phyloP scores from a whole-genome alignment of 2,113 vertebrate genomes.

The Oplegnathus fasciatus region DNA sequence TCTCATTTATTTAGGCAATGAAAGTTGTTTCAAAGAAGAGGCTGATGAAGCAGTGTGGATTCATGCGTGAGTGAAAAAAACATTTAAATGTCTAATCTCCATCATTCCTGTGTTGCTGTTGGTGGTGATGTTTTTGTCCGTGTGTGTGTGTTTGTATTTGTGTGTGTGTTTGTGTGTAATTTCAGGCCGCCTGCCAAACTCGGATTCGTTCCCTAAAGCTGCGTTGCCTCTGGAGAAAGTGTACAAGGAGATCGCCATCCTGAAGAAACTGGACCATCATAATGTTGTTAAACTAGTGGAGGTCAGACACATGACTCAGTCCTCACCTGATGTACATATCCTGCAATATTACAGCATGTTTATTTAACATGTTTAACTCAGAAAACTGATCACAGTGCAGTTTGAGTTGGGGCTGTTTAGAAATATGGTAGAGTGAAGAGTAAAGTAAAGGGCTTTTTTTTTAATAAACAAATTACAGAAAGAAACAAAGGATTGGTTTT shows the following conservation, averaged over 20 bases:
- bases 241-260: conserved; percentile 96
- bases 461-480: too few relatives aligned
- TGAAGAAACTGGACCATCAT: conserved; percentile 95
- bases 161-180: conserved; percentile 20
- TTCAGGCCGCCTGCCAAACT: conserved; percentile 88
- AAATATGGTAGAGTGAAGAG: too few relatives aligned
- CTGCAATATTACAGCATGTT: not conserved
- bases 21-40: conserved; percentile 98
- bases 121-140: not conserved
- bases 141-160: conserved; percentile 21
- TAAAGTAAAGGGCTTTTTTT: too few relatives aligned
- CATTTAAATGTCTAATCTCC: not conserved
- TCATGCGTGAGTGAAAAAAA: conserved; percentile 89
- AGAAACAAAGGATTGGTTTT: too few relatives aligned
- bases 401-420: not conserved
- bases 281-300: conserved; percentile 96
- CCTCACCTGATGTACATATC: not conserved
- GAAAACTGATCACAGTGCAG: not conserved
- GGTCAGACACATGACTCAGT: conserved; percentile 78
- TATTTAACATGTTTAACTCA: too few relatives aligned
- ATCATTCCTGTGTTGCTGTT: not conserved
- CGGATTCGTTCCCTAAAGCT: conserved; percentile 84
- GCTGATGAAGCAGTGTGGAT: conserved; percentile 94
- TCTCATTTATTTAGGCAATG: conserved; percentile 89
- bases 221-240: conserved; percentile 89